phyloP scores from a whole-genome alignment of 2,888 invertebrate genomes.

The Agrochola litura region DNA sequence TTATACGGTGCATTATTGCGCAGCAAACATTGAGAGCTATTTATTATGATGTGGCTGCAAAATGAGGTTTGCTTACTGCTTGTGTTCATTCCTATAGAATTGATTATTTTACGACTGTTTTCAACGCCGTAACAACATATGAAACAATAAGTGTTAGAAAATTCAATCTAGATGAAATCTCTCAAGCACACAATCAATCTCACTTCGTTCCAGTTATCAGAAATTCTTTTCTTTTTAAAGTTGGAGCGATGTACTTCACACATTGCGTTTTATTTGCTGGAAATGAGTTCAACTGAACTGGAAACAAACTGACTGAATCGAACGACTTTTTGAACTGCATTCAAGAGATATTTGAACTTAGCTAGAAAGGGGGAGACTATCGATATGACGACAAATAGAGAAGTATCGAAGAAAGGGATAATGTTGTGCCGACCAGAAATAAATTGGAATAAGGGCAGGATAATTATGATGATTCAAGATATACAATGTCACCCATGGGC shows the following conservation, averaged over 20 bases:
- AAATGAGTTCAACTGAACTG: conserved; percentile 13
- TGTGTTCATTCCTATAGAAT: conserved; percentile 14
- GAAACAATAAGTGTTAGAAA: conserved; percentile 61
- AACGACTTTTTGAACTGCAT: neutral
- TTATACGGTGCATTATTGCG: conserved; percentile 23
- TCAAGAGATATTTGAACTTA: neutral
- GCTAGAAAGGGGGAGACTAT: too few relatives aligned
- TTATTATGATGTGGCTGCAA: conserved; percentile 18
- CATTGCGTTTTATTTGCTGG: conserved; percentile 14
- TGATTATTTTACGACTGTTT: conserved; percentile 54
- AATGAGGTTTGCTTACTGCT: conserved; percentile 23
- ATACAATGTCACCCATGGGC: too few relatives aligned
- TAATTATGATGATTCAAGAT: too few relatives aligned
- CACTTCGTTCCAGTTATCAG: conserved; percentile 63
- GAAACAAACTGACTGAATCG: neutral
- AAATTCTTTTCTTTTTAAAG: conserved; percentile 57
- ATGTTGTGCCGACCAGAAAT: too few relatives aligned
- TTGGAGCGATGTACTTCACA: conserved; percentile 36
- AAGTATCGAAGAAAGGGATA: too few relatives aligned
- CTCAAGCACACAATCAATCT: conserved; percentile 61
- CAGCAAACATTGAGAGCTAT: neutral
- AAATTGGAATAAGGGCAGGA: too few relatives aligned
- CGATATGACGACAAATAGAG: too few relatives aligned
- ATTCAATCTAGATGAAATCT: conserved; percentile 57
- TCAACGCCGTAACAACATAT: conserved; percentile 27